Evolutionary conservation across 2,888 invertebrate genomes (phyloP), one percentile per base, ranked within the genome.

Genomic region (Agrochola lychnidis): DNA sequence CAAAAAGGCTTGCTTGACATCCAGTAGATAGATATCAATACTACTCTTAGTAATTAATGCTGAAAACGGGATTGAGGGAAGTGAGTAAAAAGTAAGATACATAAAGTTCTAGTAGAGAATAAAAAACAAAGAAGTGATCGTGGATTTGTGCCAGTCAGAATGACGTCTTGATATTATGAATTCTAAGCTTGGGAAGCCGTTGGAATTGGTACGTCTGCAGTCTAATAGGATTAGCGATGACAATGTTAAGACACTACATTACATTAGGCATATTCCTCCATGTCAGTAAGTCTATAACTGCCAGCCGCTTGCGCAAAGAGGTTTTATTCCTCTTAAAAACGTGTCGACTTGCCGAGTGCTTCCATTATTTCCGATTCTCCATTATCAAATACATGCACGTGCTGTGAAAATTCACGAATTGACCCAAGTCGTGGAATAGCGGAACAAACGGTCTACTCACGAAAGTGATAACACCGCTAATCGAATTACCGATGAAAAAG

Each of bases 391-490:
- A 81, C 87, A 90, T 88, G 88, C 92, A 91, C 91, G 92, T 72
- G 66, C 78, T 63, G 48, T 25, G 40, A 67, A 82, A 72, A 90
- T 85, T 87, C 88, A 90, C 89, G 88, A 92, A 90, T 90, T 90
- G 82, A 79, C 79, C 83, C 86, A 84, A 83, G 82, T 91, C 89
- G 90, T 90, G 90, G 85, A 86, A 84, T 81, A 84, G 89, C 87
- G 88, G 87, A 81, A 78, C 73, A 82, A 90, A 91, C 90, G 88
- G 89, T 90, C 89, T 90, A 90, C 90, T 86, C 85, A 89, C 87
- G 88, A 90, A 91, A 71, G 73, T 90, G 89, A 84, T 90, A 89
- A 89, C 90, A 88, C 90, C 90, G 92, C 90, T 93, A 93, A 93
- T 93, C 92, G 90, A 93, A 92, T 93, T 92, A 93, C 78, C 62